Conservation (phyloP, 2,888 invertebrate genomes). For the Mythimna ferrago region DNA sequence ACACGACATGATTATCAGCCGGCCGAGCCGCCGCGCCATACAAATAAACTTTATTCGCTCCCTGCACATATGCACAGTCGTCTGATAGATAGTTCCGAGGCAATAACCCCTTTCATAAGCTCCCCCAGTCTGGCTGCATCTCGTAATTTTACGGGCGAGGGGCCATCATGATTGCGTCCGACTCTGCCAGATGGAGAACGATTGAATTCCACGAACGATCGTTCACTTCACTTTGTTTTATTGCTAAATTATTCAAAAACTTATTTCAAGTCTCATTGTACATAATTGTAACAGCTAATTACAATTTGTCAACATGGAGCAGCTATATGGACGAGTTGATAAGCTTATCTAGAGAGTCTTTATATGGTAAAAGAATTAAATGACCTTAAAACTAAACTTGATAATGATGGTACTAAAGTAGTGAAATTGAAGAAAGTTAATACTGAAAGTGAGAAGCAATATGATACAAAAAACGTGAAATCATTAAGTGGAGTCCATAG, state of each 20-base stretch:
- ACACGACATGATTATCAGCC: constrained; percentile 86
- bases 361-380: constrained; percentile 14
- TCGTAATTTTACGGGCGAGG: constrained; percentile 88
- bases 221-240: constrained; percentile 55
- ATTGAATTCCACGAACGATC: constrained; percentile 55
- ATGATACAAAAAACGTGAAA: constrained; percentile 67
- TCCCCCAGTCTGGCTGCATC: constrained; percentile 85
- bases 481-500: constrained; percentile 65
- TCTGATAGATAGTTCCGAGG: constrained; percentile 84
- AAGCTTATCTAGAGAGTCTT: background rate
- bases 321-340: too few relatives aligned
- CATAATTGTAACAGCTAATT: constrained; percentile 25
- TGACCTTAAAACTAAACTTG: constrained; percentile 31
- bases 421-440: constrained; percentile 69
- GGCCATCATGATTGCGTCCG: constrained; percentile 81
- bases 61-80: constrained; percentile 84
- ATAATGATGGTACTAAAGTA: constrained; percentile 38
- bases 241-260: constrained; percentile 61
- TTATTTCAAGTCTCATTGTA: constrained; percentile 45
- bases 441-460: constrained; percentile 70
- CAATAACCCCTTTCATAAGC: constrained; percentile 88
- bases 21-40: constrained; percentile 80
- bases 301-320: background rate
- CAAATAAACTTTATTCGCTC: constrained; percentile 90
- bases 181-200: constrained; percentile 70